These are phyloP conservation scores for Plectropomus leopardus DNA, from an alignment of 2,113 vertebrate species.

Conservation along the genomic window DNA sequence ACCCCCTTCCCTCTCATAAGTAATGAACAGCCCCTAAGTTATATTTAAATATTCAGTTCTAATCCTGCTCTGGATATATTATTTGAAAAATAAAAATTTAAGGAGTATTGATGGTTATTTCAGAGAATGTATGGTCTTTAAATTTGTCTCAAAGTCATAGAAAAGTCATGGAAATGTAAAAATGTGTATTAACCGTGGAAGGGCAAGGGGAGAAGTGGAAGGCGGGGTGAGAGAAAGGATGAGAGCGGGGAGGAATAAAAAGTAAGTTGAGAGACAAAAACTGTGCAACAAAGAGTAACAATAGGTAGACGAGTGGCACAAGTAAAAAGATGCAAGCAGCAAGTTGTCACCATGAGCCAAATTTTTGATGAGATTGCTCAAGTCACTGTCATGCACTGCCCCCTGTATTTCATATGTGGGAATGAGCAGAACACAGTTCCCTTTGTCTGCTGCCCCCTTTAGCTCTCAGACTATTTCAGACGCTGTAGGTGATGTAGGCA, in stretches of 20 bases:
- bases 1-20: no score
- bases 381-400: neutral
- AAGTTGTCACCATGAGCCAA: neutral
- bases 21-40: no score
- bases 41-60: no score
- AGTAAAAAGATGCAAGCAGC: neutral
- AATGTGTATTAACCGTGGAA: no score
- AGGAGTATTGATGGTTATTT: no score
- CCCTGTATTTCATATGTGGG: constrained; percentile 22
- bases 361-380: neutral
- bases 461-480: constrained; percentile 17
- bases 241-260: neutral
- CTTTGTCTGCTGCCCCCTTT: constrained; percentile 33
- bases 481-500: constrained; percentile 26
- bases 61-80: no score
- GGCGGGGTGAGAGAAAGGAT: neutral
- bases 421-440: constrained; percentile 10
- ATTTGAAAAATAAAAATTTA: no score
- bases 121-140: no score
- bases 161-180: no score
- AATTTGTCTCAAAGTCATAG: no score
- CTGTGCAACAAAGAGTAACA: neutral
- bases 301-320: neutral
- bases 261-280: neutral
- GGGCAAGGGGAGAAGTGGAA: no score